A percentile compares a stretch with the other conserved stretches of the same genome.
Conservation (phyloP, 2,888 invertebrate genomes). For the Harmothoe impar region DNA sequence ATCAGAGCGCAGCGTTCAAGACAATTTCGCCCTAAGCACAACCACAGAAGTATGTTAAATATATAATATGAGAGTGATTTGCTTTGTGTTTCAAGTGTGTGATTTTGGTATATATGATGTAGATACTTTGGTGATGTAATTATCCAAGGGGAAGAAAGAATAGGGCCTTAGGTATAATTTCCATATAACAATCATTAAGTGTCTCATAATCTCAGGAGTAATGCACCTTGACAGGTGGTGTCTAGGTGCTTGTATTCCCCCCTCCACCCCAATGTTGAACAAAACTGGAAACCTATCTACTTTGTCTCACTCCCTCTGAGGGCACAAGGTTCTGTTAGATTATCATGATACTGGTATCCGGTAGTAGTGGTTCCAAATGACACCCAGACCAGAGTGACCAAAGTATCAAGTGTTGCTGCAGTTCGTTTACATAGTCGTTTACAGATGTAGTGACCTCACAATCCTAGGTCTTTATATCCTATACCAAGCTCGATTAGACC, state of each 20-base stretch:
- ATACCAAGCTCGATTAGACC: too few species aligned
- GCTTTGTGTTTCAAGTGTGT: background rate
- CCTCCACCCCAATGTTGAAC: background rate
- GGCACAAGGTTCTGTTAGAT: too few species aligned
- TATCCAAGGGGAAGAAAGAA: background rate
- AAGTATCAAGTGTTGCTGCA: too few species aligned
- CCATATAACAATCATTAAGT: background rate
- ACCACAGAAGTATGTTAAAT: background rate
- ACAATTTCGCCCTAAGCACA: background rate
- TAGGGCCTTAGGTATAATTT: background rate
- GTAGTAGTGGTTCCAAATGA: too few species aligned
- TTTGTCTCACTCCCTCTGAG: too few species aligned
- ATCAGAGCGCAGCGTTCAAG: background rate
- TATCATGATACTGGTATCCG: too few species aligned
- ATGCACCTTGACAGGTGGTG: background rate
- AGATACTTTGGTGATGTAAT: background rate
- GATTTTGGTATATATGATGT: background rate
- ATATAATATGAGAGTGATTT: background rate
- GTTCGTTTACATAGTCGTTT: too few species aligned
- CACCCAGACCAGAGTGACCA: too few species aligned
- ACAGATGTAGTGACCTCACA: too few species aligned
- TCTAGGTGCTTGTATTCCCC: background rate
- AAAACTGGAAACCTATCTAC: too few species aligned
- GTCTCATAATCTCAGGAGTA: constrained; percentile 35
- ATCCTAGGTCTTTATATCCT: too few species aligned